Conservation (phyloP, 2,797 vertebrate genomes). For the Parauchenoglanis punctatus region DNA sequence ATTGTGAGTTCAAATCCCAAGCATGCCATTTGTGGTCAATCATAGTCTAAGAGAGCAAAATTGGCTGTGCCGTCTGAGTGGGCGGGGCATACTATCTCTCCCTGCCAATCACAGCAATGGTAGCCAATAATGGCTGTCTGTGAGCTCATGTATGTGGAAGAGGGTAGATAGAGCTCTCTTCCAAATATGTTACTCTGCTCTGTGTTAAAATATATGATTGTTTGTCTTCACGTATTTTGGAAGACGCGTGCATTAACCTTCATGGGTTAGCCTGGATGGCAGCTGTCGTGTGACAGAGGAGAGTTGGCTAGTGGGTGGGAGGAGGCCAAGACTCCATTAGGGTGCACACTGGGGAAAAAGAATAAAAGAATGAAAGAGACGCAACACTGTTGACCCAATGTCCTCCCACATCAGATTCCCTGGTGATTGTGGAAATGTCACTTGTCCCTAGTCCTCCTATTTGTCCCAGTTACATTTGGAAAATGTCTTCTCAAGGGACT, state of each 20-base stretch:
- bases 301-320: background rate
- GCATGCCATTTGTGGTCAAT: background rate
- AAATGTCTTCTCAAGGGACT: background rate
- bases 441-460: background rate
- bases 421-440: background rate
- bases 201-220: background rate
- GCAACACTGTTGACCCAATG: background rate
- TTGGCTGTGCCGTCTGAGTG: background rate
- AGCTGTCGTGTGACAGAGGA: background rate
- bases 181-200: background rate
- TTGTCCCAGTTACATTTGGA: background rate
- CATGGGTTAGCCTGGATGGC: background rate
- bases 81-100: background rate
- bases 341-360: background rate
- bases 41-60: background rate
- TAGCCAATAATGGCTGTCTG: background rate
- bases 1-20: background rate
- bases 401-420: background rate
- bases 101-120: background rate
- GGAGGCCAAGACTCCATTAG: background rate
- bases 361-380: background rate
- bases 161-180: background rate
- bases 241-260: background rate
- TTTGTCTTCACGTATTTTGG: background rate
- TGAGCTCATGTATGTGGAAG: background rate